phyloP scores from a whole-genome alignment of 2,888 invertebrate genomes.

The Leptopilina myrica region DNA sequence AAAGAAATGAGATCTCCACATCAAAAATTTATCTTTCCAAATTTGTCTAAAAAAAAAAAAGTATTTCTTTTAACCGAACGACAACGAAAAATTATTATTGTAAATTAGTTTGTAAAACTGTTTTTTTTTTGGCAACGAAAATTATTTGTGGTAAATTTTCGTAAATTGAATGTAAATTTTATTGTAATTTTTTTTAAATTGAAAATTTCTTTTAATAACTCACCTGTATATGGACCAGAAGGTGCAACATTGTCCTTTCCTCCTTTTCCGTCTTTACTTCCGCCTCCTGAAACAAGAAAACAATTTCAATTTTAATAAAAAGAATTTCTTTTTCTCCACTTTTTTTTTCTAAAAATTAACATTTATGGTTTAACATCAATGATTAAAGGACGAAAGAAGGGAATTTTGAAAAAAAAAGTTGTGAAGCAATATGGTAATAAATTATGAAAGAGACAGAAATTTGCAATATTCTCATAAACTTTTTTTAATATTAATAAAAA shows the following conservation, averaged over 20 bases:
- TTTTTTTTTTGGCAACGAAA: no score
- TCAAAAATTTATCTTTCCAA: conserved; percentile 8
- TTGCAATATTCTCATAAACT: no score
- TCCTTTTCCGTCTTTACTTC: conserved; percentile 83
- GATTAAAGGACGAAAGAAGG: not conserved
- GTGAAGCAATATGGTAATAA: no score
- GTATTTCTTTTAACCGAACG: not conserved
- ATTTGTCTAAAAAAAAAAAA: not conserved
- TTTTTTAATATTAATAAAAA: no score
- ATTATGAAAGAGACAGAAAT: no score
- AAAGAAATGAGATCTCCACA: conserved; percentile 44
- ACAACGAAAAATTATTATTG: not conserved
- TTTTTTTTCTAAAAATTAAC: conserved; percentile 14
- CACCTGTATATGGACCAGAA: conserved; percentile 80
- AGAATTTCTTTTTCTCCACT: not conserved
- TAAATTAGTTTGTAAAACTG: no score
- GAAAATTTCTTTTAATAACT: conserved; percentile 56
- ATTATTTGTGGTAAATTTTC: no score
- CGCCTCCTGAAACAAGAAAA: conserved; percentile 83
- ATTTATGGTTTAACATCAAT: conserved; percentile 8
- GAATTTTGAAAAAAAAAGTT: not conserved
- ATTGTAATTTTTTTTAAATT: no score
- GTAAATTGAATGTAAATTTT: no score
- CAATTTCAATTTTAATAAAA: conserved; percentile 49
- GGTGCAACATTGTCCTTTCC: conserved; percentile 85